These are phyloP conservation scores for Brachypodius melanocephalos DNA, from an alignment of 2,113 vertebrate genomes.

Conservation along the genomic window DNA sequence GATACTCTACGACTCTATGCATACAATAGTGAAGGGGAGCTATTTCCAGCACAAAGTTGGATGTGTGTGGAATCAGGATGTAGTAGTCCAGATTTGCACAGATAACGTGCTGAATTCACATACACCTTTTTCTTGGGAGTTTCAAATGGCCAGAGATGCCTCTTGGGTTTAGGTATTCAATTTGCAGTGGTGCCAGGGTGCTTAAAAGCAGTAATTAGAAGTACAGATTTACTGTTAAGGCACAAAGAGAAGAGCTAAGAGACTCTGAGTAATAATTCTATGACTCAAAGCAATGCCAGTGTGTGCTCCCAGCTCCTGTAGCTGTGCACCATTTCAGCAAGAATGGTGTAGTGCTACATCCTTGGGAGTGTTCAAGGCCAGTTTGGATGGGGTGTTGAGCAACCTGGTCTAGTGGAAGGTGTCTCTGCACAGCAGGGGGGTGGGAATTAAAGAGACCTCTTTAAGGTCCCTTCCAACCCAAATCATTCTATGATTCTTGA, in stretches of 20 bases:
- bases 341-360: not conserved
- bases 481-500: not conserved
- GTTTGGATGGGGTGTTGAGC: not conserved
- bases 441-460: not conserved
- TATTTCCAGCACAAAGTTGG: not conserved
- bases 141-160: not conserved
- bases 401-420: not conserved
- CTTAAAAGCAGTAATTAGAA: not conserved
- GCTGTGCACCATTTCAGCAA: not conserved
- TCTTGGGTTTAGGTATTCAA: not conserved
- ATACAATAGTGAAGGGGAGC: not conserved
- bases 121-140: not conserved
- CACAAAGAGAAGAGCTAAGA: not conserved
- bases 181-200: not conserved
- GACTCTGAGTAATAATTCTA: not conserved
- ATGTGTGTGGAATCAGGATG: not conserved
- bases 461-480: not conserved
- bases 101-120: rapidly evolving
- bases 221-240: not conserved
- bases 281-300: rapidly evolving
- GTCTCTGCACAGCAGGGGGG: not conserved
- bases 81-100: not conserved
- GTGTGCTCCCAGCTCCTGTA: not conserved
- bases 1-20: not conserved
- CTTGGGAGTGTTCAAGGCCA: not conserved